A percentile compares a stretch with the other conserved stretches of the same genome.
These are phyloP conservation scores for Cantharis rustica DNA, from an alignment of 2,888 invertebrate species.

Conservation along the genomic window DNA sequence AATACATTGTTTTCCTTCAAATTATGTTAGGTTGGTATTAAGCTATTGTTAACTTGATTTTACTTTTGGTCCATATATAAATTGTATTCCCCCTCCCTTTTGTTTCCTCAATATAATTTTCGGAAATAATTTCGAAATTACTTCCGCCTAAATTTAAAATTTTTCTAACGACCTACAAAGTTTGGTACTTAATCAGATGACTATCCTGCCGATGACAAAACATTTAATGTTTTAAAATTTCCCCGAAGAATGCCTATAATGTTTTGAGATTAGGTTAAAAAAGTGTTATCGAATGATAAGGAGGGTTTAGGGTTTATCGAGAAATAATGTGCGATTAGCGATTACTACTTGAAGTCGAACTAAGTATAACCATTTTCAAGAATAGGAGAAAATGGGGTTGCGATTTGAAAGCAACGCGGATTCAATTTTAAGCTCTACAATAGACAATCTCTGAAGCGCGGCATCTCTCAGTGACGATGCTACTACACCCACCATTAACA, in stretches of 20 bases:
- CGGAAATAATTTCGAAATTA: too few species aligned
- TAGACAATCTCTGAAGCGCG: slow-evolving; percentile 47
- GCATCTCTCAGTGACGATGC: slow-evolving; percentile 41
- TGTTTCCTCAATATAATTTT: too few species aligned
- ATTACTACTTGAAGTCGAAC: background rate
- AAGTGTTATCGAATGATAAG: background rate
- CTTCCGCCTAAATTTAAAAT: too few species aligned
- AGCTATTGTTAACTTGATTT: background rate
- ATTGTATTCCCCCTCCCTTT: too few species aligned
- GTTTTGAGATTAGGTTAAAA: background rate
- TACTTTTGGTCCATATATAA: too few species aligned
- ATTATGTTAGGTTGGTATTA: background rate
- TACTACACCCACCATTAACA: slow-evolving; percentile 39
- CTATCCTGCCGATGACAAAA: background rate
- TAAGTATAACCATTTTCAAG: slow-evolving; percentile 21
- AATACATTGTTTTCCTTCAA: background rate
- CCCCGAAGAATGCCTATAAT: background rate
- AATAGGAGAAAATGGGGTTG: slow-evolving; percentile 34
- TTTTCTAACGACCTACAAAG: too few species aligned
- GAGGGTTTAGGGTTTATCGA: background rate
- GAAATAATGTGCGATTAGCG: background rate
- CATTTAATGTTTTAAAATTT: background rate
- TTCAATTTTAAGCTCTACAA: slow-evolving; percentile 45
- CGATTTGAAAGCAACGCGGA: slow-evolving; percentile 43
- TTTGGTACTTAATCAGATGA: too few species aligned